Evolutionary conservation across 1,140 invertebrate species (phyloP).

Genomic region (Mylabris phalerata): DNA sequence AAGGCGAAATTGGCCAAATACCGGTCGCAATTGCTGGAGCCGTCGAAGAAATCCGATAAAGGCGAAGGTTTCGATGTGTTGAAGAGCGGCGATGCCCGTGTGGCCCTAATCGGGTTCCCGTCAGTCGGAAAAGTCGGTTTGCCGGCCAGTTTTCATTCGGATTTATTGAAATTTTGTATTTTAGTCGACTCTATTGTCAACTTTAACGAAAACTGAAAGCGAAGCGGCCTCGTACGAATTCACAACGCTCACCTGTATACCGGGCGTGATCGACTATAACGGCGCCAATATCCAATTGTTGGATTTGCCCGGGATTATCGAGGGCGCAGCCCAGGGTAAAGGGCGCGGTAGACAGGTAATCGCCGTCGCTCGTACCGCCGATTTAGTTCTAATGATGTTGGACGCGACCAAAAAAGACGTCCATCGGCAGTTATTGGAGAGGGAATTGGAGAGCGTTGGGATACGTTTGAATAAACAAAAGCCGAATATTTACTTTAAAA

Average conservation of each 20-base stretch:
- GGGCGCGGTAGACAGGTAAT: slow-evolving; percentile 83
- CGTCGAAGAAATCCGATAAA: slow-evolving; percentile 91
- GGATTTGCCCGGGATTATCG: slow-evolving; percentile 95
- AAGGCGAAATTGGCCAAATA: slow-evolving; percentile 99
- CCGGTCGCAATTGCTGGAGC: slow-evolving; percentile 89
- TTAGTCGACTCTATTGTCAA: slow-evolving; percentile 87
- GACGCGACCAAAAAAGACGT: slow-evolving; percentile 96
- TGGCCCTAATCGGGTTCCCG: slow-evolving; percentile 96
- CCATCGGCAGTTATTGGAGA: slow-evolving; percentile 82
- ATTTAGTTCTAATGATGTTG: slow-evolving; percentile 97
- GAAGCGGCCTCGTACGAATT: slow-evolving; percentile 98
- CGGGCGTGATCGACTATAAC: slow-evolving; percentile 96
- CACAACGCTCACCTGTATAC: slow-evolving; percentile 98
- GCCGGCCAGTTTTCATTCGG: too few species aligned
- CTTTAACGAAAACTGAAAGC: slow-evolving; percentile 89
- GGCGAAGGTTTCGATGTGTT: slow-evolving; percentile 99
- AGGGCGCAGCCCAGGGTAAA: slow-evolving; percentile 92
- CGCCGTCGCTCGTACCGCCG: slow-evolving; percentile 92
- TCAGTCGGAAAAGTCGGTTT: slow-evolving; percentile 78
- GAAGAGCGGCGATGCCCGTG: slow-evolving; percentile 98
- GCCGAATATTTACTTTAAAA: slow-evolving; percentile 98
- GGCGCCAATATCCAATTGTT: slow-evolving; percentile 97
- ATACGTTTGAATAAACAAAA: slow-evolving; percentile 90
- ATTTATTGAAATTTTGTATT: slow-evolving; percentile 17
- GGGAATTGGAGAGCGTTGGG: slow-evolving; percentile 92